Conservation (phyloP, 2,888 invertebrate genomes). For the Heliconius charithonia region DNA sequence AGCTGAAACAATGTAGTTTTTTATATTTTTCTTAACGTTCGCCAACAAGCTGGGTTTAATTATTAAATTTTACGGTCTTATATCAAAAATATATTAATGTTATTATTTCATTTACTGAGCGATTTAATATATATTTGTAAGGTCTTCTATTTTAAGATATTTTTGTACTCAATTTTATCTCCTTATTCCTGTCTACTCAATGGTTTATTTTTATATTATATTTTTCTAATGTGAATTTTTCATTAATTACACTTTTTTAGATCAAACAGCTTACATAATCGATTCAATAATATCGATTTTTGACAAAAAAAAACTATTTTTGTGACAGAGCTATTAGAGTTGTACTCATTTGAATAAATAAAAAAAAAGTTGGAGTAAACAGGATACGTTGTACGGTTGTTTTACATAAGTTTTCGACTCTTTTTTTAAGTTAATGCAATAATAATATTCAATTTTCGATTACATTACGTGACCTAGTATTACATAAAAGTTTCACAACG, state of each 20-base stretch:
- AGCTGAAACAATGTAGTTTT: too few relatives aligned
- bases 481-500: conserved; percentile 23
- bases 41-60: too few relatives aligned
- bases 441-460: not conserved
- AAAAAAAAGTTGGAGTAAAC: not conserved
- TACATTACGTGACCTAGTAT: conserved; percentile 2
- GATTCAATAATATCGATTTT: not conserved
- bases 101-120: too few relatives aligned
- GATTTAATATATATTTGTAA: too few relatives aligned
- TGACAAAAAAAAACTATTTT: not conserved
- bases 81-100: too few relatives aligned
- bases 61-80: too few relatives aligned
- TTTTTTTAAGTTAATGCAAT: not conserved
- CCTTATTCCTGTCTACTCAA: not conserved
- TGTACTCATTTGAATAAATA: not conserved
- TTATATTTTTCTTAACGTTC: too few relatives aligned
- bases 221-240: not conserved
- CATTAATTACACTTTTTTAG: not conserved
- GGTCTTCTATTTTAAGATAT: not conserved
- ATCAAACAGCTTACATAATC: not conserved
- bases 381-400: not conserved
- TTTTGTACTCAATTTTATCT: not conserved
- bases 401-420: not conserved
- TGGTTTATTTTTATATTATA: not conserved
- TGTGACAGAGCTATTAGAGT: not conserved